Base-by-base conservation (phyloP, 2,888 invertebrate genomes). In the Pocota personata region DNA sequence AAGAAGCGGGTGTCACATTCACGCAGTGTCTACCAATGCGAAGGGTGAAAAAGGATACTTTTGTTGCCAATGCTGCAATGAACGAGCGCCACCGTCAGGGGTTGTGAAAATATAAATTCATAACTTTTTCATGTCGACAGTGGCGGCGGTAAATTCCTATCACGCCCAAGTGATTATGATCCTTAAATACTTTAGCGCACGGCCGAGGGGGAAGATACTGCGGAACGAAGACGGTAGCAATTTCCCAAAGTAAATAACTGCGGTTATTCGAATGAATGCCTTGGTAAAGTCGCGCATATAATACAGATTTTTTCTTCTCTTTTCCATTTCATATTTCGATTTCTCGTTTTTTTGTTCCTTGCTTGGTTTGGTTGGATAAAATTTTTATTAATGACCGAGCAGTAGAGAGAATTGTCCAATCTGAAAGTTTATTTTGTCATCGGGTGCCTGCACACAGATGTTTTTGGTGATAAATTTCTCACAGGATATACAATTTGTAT, bases 401-500 rank as follows among this genome's bases (percentile, higher is more conserved):
- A 27, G n/a, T n/a, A 37, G 40, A 58, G 76, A 62, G 67, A 77
- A 55, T 67, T 77, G 77, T 77, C 67, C 77, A 82, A 82, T 73
- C 60, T 87, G 24, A 87, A 82, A 82, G 87, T 84, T 87, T 82
- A 82, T 78, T 87, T 75, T 82, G 82, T 72, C 83, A 79, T 86
- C 76, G 87, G 83, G 71, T 84, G 75, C 84, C 73, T 50, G 84
- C 73, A 76, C 88, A 88, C 89, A 89, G 89, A 89, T 89, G 89
- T 82, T 89, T 86, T 87, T 78, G 71, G 87, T 88, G 89, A 89
- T 88, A 89, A 89, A 89, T 88, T 88, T 89, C 87, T 78, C 87
- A 82, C 77, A 87, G 82, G 87, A 73, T 82, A 67, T 64, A 72
- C 57, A 82, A 82, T 82, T 86, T 86, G 80, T 86, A 66, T 64